Evolutionary conservation across 2,797 vertebrate genomes (phyloP), one percentile per base, ranked within the genome.

Genomic region (Melanotaenia pygmaea): DNA sequence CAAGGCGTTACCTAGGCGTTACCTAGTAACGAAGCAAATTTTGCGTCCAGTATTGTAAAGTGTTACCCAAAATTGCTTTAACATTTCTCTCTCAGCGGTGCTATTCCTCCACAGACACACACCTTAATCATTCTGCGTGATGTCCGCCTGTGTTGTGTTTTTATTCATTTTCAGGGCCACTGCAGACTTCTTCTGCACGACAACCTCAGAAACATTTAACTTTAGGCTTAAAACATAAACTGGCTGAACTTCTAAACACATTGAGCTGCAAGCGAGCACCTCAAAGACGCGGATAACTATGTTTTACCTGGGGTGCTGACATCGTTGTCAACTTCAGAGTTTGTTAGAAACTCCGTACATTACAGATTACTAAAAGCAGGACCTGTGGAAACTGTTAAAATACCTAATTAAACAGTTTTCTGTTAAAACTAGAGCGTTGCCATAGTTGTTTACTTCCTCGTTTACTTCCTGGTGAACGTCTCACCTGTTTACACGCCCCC

Each of bases 391-490:
- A 14, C 10, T 34, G 24, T 11, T 11, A 0, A 22, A 59, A n/a
- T 0, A 43, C 0, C 73, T 2, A 5, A n/a, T 5, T 5, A 5
- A 47, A 13, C 6, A 1, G 1, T 58, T 75, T 54, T 24, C 37
- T 56, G 43, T n/a, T 38, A 1, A 28, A 2, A 10, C 22, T 10
- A 1, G 10, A 6, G 2, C 4, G 32, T 6, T 40, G 5, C n/a
- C 76, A 65, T 81, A 13, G 56, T 66, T 90, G 80, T 92, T 94
- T 84, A 89, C 84, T 94, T 94, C 93, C 91, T 85, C 4, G 16
- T 45, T 43, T 45, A 47, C 26, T 86, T 70, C 26, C 50, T 58
- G 38, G n/a, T 57, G 6, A 11, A 24, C 7, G 30, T 70, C 26
- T 58, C 78, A 90, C 82, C 88, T 88, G 79, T 77, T 78, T 64